Evolutionary conservation across 2,888 invertebrate species (phyloP), one percentile per base, ranked within the genome.

Genomic region (Campoplex capitator): DNA sequence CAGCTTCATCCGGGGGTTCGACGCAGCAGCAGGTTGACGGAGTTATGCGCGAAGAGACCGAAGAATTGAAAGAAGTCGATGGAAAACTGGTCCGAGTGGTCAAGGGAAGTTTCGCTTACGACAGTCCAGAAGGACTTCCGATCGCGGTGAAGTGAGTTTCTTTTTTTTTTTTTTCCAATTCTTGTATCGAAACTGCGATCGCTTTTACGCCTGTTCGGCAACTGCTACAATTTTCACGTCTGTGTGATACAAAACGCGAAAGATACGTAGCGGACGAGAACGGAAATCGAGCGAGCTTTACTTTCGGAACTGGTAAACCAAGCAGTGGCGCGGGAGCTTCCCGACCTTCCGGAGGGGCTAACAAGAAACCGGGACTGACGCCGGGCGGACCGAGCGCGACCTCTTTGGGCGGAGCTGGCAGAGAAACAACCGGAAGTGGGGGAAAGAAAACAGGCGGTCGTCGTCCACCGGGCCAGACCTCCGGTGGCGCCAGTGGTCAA

Each of bases 211-310:
- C 2, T 74, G 7, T 16, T 45, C 45, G 13, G 35, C 9, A 3
- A 42, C 7, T 9, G 28, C 18, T 11, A 45, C 35, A 71, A 42
- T 45, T 62, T 67, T 3, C 28, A 0, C 9, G 9, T 83, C 16
- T 16, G 11, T 13, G 51, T n/a, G 73, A 32, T 13, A 28, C 3
- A 58, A 1, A 62, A 62, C 62, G 16, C 89, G 75, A 0, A 88
- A 94, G 94, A 83, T 94, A 94, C 84, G 91, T 88, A 77, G 94
- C 94, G 2, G 94, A 94, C 65, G 94, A 94, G 80, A 94, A 94
- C 80, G 94, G 94, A 11, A 93, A 93, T 54, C 88, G 91, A 73
- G 94, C 94, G 13, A 93, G 94, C 83, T 94, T 94, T 84, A 92
- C 91, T 11, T 91, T 94, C 23, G 94, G 94, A n/a, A 91, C 91